Conservation (phyloP, 1,140 invertebrate genomes). For the Cyclina sinensis region DNA sequence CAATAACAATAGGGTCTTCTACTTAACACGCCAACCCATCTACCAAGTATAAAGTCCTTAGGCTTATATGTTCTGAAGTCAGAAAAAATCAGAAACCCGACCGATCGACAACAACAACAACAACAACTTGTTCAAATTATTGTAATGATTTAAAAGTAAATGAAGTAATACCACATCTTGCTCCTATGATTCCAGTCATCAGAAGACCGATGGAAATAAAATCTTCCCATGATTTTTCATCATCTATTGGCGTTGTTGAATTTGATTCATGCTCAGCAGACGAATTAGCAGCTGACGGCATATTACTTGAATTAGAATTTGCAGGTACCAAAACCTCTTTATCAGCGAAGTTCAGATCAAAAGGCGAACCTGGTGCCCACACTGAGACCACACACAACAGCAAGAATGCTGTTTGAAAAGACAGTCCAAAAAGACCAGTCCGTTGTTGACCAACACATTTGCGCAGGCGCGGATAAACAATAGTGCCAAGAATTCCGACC, state of each 20-base stretch:
- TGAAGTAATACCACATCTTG: slow-evolving; percentile 87
- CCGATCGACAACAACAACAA: too few relatives aligned
- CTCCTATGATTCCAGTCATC: slow-evolving; percentile 86
- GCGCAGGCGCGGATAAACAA: slow-evolving; percentile 86
- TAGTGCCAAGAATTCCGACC: slow-evolving; percentile 87
- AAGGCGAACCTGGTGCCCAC: slow-evolving; percentile 88
- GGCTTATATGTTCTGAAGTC: too few relatives aligned
- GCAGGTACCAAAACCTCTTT: not conserved
- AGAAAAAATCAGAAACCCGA: too few relatives aligned
- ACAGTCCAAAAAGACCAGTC: slow-evolving; percentile 86
- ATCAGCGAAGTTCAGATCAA: slow-evolving; percentile 82
- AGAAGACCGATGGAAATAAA: slow-evolving; percentile 85
- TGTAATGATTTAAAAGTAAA: too few relatives aligned
- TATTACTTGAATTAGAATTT: not conserved
- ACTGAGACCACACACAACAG: slow-evolving; percentile 88
- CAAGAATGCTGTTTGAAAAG: slow-evolving; percentile 83
- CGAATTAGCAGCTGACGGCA: not conserved
- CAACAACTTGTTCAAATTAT: too few relatives aligned
- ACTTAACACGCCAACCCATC: too few relatives aligned
- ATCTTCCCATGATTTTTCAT: slow-evolving; percentile 13
- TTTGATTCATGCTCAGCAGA: too few relatives aligned
- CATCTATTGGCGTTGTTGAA: not conserved
- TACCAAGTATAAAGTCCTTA: too few relatives aligned
- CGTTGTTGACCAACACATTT: slow-evolving; percentile 84
- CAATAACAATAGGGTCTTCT: too few relatives aligned